Conservation (phyloP, 2,888 invertebrate species). For the Allophyes oxyacanthae region DNA sequence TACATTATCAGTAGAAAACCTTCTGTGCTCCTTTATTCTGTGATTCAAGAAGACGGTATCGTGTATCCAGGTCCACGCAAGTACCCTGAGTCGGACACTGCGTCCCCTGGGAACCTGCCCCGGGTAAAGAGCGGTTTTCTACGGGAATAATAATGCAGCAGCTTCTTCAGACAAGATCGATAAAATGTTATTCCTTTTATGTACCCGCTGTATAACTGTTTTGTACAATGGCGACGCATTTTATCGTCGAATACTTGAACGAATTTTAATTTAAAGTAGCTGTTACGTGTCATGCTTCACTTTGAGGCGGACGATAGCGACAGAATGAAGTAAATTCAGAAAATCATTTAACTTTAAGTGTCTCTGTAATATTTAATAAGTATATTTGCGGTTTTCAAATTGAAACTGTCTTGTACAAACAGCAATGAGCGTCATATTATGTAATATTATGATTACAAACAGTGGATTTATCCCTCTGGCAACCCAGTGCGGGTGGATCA, state of each 20-base stretch:
- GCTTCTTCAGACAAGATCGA: slow-evolving; percentile 61
- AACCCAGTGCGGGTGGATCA: no score
- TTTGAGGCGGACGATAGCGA: no score
- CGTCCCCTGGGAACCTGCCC: slow-evolving; percentile 67
- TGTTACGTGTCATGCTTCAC: no score
- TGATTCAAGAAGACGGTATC: slow-evolving; percentile 61
- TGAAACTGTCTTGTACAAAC: no score
- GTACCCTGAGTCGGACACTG: slow-evolving; percentile 61
- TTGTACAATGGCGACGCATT: slow-evolving; percentile 3
- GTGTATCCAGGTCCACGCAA: slow-evolving; percentile 65
- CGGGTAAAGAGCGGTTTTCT: slow-evolving; percentile 68
- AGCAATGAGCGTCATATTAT: no score
- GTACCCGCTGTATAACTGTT: slow-evolving; percentile 13
- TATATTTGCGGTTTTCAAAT: no score
- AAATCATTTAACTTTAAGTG: neutral
- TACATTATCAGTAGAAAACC: slow-evolving; percentile 9
- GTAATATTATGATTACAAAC: no score
- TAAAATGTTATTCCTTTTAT: slow-evolving; percentile 51
- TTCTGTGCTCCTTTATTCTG: slow-evolving; percentile 23
- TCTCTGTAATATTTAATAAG: no score
- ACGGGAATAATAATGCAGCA: slow-evolving; percentile 75
- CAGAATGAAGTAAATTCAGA: neutral
- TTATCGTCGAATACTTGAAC: no score
- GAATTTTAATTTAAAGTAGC: no score
- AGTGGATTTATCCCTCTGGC: no score